These are phyloP conservation scores for Cenopis cana DNA, from an alignment of 2,888 invertebrate species.

Conservation along the genomic window DNA sequence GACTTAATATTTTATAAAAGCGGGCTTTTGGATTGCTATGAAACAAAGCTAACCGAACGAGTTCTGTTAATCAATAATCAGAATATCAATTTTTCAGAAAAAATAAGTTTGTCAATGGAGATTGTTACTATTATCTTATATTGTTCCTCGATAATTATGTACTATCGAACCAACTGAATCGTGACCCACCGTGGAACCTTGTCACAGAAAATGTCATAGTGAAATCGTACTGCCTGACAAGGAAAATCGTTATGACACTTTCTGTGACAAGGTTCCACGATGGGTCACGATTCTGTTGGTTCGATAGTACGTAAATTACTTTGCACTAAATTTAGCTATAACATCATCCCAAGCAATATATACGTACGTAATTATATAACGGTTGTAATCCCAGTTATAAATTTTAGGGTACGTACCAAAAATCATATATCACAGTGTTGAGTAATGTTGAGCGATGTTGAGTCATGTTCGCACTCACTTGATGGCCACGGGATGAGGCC, in stretches of 20 bases:
- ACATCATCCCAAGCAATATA: neutral
- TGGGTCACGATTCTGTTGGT: too few relatives aligned
- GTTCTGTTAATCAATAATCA: neutral
- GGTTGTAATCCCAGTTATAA: neutral
- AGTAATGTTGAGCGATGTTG: neutral
- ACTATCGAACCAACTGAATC: too few relatives aligned
- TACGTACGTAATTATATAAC: neutral
- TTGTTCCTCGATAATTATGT: neutral
- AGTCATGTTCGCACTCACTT: conserved; percentile 86
- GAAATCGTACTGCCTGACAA: too few relatives aligned
- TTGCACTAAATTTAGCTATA: neutral
- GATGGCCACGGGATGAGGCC: conserved; percentile 99
- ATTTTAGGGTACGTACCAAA: too few relatives aligned
- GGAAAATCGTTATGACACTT: too few relatives aligned
- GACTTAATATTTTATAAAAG: neutral
- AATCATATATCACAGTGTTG: neutral
- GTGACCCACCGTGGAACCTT: too few relatives aligned
- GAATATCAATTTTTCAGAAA: too few relatives aligned
- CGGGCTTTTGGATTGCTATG: neutral
- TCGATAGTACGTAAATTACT: too few relatives aligned
- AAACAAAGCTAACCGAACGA: neutral
- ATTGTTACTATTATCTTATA: too few relatives aligned
- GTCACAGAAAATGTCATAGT: too few relatives aligned
- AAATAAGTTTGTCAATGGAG: neutral
- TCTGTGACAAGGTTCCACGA: too few relatives aligned